Evolutionary conservation across 2,797 vertebrate species (phyloP).

Genomic region (Sebastes wilsoni): DNA sequence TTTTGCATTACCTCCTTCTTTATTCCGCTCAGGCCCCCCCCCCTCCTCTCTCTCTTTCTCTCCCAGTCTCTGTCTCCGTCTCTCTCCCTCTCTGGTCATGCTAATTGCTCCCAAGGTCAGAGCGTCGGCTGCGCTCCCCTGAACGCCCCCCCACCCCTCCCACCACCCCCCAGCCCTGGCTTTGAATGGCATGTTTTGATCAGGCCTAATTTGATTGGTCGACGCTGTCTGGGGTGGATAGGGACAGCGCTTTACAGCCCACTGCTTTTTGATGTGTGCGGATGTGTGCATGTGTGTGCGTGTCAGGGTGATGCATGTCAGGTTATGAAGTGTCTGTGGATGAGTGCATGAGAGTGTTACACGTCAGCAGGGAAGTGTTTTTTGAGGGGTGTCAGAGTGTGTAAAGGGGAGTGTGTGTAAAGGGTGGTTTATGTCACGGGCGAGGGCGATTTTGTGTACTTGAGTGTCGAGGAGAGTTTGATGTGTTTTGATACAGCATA

Average conservation of each 20-base stretch:
- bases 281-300: slow-evolving; percentile 66
- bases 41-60: slow-evolving; percentile 13
- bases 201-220: slow-evolving; percentile 86
- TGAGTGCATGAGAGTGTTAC: slow-evolving; percentile 77
- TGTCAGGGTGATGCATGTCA: slow-evolving; percentile 79
- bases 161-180: slow-evolving; percentile 38
- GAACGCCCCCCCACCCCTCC: slow-evolving; percentile 14
- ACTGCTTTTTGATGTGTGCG: slow-evolving; percentile 78
- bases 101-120: slow-evolving; percentile 87
- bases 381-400: slow-evolving; percentile 80
- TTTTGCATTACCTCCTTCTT: slow-evolving; percentile 69
- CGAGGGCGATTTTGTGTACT: slow-evolving; percentile 75
- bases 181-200: slow-evolving; percentile 87
- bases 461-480: slow-evolving; percentile 75
- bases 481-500: slow-evolving; percentile 76
- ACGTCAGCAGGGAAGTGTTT: slow-evolving; percentile 77
- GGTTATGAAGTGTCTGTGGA: slow-evolving; percentile 80
- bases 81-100: slow-evolving; percentile 77
- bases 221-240: slow-evolving; percentile 75
- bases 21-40: slow-evolving; percentile 65
- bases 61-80: slow-evolving; percentile 38
- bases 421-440: slow-evolving; percentile 71
- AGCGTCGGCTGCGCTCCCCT: slow-evolving; percentile 66
- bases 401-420: slow-evolving; percentile 71
- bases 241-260: slow-evolving; percentile 80